Evolutionary conservation across 2,888 invertebrate genomes (phyloP), one percentile per base, ranked within the genome.

Genomic region (Tiliacea aurago): DNA sequence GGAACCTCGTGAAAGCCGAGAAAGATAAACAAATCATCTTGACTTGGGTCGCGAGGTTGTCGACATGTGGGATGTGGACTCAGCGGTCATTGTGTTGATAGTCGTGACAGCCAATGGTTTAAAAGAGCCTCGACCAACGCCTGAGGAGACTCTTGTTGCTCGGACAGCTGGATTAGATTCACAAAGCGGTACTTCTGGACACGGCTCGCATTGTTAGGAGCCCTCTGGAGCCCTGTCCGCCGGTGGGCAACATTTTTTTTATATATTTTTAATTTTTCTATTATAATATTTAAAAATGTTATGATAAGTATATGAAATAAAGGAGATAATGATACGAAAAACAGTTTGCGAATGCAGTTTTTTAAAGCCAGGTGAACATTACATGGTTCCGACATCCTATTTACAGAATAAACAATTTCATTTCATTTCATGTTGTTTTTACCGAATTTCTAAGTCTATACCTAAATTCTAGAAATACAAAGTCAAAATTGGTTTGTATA

Each of bases 401-500:
- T n/a, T n/a, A n/a, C n/a, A n/a, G n/a, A n/a, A n/a, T n/a, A n/a
- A n/a, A n/a, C n/a, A n/a, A n/a, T n/a, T n/a, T n/a, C n/a, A n/a
- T n/a, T n/a, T n/a, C n/a, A n/a, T n/a, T n/a, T n/a, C n/a, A 20
- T n/a, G 0, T 41, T 9, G 28, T 28, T 70, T 49, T 28, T 55
- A 11, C 2, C n/a, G 20, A 49, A 1, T 49, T n/a, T 43, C 13
- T 6, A 13, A 47, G 7, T 47, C 28, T 63, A 7, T 28, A 23
- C 9, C 6, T 28, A 45, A 20, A 20, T 28, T 28, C 28, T 28
- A 28, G 28, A 33, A 33, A 33, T 6, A 49, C 51, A 15, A 59
- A 41, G 4, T 56, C 28, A 33, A 63, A 63, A 73, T 65, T n/a
- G 9, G 20, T 62, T 65, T 56, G 33, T 63, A 53, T 15, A 51